A percentile compares a stretch with the other conserved stretches of the same genome.
Evolutionary conservation across 1,140 invertebrate genomes (phyloP).

Genomic region (Adelges cooleyi): DNA sequence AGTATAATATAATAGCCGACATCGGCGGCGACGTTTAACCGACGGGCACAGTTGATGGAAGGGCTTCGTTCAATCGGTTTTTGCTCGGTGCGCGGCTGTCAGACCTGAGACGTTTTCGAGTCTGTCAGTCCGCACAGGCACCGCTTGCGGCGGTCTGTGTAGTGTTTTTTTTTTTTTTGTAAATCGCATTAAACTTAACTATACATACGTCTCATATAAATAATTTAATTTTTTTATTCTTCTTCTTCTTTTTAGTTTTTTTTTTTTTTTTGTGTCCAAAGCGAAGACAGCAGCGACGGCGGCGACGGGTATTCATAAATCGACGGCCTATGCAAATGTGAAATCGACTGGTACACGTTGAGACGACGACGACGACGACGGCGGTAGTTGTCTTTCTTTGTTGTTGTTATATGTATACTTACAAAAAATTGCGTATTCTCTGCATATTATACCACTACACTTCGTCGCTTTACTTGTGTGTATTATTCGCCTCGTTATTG

Average conservation of each 20-base stretch:
- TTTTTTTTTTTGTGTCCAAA: slow-evolving; percentile 9
- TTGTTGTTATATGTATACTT: background rate
- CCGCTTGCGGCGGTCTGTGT: background rate
- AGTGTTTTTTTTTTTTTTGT: background rate
- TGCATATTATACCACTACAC: background rate
- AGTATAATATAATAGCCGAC: too few relatives aligned
- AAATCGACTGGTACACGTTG: slow-evolving; percentile 17
- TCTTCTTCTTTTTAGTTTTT: slow-evolving; percentile 2
- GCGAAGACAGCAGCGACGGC: background rate
- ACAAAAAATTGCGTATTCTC: background rate
- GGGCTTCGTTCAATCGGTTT: too few relatives aligned
- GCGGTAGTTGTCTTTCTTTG: slow-evolving; percentile 5
- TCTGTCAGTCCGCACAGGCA: background rate
- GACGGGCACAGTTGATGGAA: too few relatives aligned
- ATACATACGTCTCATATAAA: too few relatives aligned
- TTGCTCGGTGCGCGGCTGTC: background rate
- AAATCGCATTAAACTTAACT: background rate
- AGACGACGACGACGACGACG: slow-evolving; percentile 1
- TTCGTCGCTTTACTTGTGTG: background rate
- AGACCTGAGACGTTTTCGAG: slow-evolving; percentile 9
- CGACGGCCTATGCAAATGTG: slow-evolving; percentile 21
- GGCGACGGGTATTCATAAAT: slow-evolving; percentile 26
- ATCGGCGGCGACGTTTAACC: too few relatives aligned
- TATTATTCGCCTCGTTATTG: slow-evolving; percentile 18
- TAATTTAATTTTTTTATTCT: too few relatives aligned